Evolutionary conservation across 1,140 invertebrate species (phyloP).

Genomic region (Panagrolaimus sp.): DNA sequence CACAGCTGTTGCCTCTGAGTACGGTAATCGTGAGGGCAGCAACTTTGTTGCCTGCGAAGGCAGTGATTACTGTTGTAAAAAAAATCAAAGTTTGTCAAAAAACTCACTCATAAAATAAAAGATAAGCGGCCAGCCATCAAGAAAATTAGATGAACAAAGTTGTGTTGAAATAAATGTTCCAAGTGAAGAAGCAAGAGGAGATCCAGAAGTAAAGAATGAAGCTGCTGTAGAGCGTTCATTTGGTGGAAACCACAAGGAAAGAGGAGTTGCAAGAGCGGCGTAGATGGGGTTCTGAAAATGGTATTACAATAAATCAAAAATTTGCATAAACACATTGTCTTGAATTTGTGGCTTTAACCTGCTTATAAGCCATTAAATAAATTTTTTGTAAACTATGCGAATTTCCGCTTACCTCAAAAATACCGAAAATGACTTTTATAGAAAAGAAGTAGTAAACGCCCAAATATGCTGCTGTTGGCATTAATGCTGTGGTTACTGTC

Average conservation of each 20-base stretch:
- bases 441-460: conserved; percentile 29
- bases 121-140: conserved; percentile 38
- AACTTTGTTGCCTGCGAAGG: no score
- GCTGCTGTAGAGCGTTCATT: conserved; percentile 24
- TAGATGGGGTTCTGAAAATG: not conserved
- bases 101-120: conserved; percentile 34
- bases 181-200: conserved; percentile 31
- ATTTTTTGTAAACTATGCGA: no score
- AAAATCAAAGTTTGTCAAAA: no score
- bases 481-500: conserved; percentile 23
- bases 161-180: conserved; percentile 23
- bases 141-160: conserved; percentile 30
- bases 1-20: no score
- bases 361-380: no score
- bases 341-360: no score
- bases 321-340: no score
- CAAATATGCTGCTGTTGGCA: conserved; percentile 15
- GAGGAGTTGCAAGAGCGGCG: conserved; percentile 19
- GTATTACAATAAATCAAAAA: not conserved
- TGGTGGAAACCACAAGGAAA: conserved; percentile 28
- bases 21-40: no score
- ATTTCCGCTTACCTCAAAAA: conserved; percentile 30
- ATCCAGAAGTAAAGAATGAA: conserved; percentile 33
- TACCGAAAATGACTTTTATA: conserved; percentile 30
- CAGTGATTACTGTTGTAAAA: no score